Evolutionary conservation across 2,797 vertebrate species (phyloP).

Genomic region (Cossypha heuglini): DNA sequence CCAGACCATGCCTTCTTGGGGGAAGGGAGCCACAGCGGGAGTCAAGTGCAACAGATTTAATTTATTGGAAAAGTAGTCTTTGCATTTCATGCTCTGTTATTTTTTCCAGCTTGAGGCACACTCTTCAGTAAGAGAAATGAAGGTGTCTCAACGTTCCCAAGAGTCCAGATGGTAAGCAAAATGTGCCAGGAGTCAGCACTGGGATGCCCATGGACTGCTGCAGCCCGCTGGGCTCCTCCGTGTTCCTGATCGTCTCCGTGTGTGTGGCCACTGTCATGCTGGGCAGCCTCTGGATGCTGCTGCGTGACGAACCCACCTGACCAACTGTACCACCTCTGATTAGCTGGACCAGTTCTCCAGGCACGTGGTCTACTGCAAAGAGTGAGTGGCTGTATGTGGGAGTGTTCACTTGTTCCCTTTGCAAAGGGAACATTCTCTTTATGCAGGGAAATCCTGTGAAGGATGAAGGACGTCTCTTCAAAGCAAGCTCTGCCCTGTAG

Average conservation of each 20-base stretch:
- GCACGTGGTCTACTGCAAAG: not conserved
- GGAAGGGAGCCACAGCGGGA: constrained; percentile 26
- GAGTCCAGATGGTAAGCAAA: constrained; percentile 66
- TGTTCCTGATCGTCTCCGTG: not conserved
- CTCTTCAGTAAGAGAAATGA: constrained; percentile 64
- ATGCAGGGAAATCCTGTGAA: not conserved
- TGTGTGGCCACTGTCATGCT: not conserved
- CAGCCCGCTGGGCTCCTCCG: not conserved
- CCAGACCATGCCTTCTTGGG: constrained; percentile 28
- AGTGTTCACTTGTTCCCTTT: not conserved
- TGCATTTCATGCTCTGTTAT: constrained; percentile 55
- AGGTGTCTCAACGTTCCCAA: constrained; percentile 55
- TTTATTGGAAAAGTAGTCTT: constrained; percentile 44
- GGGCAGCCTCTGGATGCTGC: constrained; percentile 9
- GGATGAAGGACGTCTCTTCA: not conserved
- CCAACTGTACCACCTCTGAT: not conserved
- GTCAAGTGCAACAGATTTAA: constrained; percentile 41
- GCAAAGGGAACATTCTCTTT: not conserved
- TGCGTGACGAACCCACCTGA: not conserved
- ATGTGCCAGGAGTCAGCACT: not conserved
- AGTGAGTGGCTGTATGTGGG: not conserved
- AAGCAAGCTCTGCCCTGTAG: not conserved
- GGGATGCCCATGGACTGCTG: not conserved
- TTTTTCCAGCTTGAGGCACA: constrained; percentile 62
- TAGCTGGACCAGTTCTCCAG: not conserved